Evolutionary conservation across 2,113 vertebrate genomes (phyloP).

Genomic region (Meles meles): DNA sequence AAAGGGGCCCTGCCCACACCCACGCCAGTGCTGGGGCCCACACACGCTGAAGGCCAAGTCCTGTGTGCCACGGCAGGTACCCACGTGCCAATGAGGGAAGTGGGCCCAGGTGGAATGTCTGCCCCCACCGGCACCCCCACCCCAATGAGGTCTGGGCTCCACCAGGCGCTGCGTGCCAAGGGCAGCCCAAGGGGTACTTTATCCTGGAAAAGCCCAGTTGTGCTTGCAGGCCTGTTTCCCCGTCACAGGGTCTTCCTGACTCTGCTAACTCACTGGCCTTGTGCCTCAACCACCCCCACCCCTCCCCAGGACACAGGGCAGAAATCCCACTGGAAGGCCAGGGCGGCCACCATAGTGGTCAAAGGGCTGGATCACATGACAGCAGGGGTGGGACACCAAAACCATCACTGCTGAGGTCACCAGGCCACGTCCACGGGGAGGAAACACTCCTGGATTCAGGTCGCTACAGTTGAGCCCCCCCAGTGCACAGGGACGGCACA

Average conservation of each 20-base stretch:
- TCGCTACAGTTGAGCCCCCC: not conserved
- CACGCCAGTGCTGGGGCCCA: too few relatives aligned
- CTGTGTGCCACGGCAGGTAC: not conserved
- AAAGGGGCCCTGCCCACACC: not conserved
- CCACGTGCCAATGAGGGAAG: accelerated
- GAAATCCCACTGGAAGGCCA: not conserved
- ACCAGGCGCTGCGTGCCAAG: accelerated
- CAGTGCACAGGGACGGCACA: accelerated
- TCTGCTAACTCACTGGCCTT: not conserved
- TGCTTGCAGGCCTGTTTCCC: not conserved
- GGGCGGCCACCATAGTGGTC: not conserved
- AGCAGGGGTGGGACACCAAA: accelerated
- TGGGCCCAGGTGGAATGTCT: not conserved
- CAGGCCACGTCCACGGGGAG: too few relatives aligned
- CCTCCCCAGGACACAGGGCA: not conserved
- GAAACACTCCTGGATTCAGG: too few relatives aligned
- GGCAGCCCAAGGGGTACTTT: not conserved
- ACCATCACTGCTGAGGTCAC: not conserved
- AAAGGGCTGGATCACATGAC: not conserved
- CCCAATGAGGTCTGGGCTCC: not conserved
- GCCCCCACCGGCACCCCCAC: not conserved
- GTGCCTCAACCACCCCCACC: not conserved
- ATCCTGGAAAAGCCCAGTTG: not conserved
- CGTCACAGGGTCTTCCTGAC: not conserved
- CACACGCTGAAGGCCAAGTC: accelerated